Evolutionary conservation across 2,888 invertebrate genomes (phyloP), one percentile per base, ranked within the genome.

Genomic region (Hypsopygia costalis): DNA sequence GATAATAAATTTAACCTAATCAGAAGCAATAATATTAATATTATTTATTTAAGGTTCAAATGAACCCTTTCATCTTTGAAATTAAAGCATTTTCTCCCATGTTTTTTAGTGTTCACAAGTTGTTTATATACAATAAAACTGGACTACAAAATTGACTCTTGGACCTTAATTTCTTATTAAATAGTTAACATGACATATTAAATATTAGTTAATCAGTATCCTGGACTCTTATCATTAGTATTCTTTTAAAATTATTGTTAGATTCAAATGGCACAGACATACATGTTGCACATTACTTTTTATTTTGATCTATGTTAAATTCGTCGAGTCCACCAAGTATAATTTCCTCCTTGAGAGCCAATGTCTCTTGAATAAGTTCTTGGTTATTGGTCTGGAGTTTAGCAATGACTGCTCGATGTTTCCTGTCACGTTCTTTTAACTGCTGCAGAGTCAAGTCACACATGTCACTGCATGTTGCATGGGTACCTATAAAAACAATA

Each of bases 361-460:
- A 34, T 5, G 81, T 56, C 58, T 81, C 77, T 11, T 61, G 55
- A 1, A 83, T 46, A 11, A 83, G 47, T 16, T 77, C 67, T 40
- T 75, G 77, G 45, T 79, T 78, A 38, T 69, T 75, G 9, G 44
- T 51, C 54, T 83, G 78, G 22, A 83, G 59, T 43, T 79, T 67
- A 10, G 68, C 52, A 43, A 81, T 80, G 12, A 79, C 50, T n/a
- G 62, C 52, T 25, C 62, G 62, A 39, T 81, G 77, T 43, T 72
- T 74, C 28, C 57, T 62, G 28, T 79, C 76, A 8, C 67, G 62
- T 29, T 79, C 78, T 40, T 71, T 73, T 7, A 81, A 47, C 28
- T 62, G 67, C 35, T 59, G 47, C 11, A 81, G 41, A 7, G 69
- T 74, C 6, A 63, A 51, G 38, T 77, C 76, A 57, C 81, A 81